Evolutionary conservation across 1,140 invertebrate genomes (phyloP).

Genomic region (Tenebrio molitor): DNA sequence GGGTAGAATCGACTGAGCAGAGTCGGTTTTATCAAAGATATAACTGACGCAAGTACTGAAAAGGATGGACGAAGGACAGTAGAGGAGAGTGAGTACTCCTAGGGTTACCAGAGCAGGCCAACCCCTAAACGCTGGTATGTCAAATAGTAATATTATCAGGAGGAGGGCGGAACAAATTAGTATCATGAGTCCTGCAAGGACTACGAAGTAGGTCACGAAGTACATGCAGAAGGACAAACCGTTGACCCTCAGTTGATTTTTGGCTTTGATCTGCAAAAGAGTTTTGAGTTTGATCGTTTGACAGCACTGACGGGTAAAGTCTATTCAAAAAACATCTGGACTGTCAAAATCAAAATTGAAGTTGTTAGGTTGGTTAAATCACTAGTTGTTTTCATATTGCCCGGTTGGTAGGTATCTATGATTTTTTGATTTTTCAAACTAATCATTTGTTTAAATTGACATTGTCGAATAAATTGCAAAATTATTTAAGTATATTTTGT

Average conservation of each 20-base stretch:
- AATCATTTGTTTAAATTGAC: no score
- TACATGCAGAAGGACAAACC: slow-evolving; percentile 84
- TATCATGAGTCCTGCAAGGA: slow-evolving; percentile 78
- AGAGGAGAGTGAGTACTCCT: slow-evolving; percentile 77
- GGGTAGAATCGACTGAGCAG: slow-evolving; percentile 82
- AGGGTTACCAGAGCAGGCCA: slow-evolving; percentile 79
- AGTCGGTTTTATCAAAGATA: slow-evolving; percentile 85
- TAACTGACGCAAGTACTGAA: slow-evolving; percentile 84
- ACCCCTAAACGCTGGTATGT: slow-evolving; percentile 77
- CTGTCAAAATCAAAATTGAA: no score
- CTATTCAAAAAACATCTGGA: no score
- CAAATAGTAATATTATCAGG: slow-evolving; percentile 77
- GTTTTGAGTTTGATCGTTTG: neutral
- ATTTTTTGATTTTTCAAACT: no score
- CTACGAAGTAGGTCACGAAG: slow-evolving; percentile 82
- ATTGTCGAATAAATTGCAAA: no score
- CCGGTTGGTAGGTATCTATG: no score
- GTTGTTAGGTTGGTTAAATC: no score
- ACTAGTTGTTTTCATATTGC: no score
- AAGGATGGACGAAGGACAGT: slow-evolving; percentile 81
- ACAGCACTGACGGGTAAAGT: slow-evolving; percentile 11
- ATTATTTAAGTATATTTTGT: no score
- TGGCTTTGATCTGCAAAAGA: slow-evolving; percentile 80
- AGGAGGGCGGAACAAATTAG: slow-evolving; percentile 77
- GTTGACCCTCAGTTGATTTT: slow-evolving; percentile 87